These are phyloP conservation scores for Sceloporus tristichus DNA, from an alignment of 2,113 vertebrate species.

Conservation along the genomic window DNA sequence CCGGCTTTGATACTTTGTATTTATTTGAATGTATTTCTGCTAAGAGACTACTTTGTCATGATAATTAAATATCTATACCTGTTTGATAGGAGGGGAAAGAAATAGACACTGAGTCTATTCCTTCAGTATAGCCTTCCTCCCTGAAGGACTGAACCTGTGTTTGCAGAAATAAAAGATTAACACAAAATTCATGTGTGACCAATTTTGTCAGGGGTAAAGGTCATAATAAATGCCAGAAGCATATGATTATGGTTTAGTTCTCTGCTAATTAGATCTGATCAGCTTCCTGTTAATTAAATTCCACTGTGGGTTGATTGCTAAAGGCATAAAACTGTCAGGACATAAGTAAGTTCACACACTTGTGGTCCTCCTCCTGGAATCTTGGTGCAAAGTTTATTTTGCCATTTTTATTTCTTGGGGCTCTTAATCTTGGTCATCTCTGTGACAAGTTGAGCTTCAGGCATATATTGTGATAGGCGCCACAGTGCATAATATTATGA, in stretches of 20 bases:
- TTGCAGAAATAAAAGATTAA: slow-evolving; percentile 28
- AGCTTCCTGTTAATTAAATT: slow-evolving; percentile 66
- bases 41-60: slow-evolving; percentile 12
- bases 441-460: background rate
- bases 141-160: background rate
- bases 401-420: slow-evolving; percentile 5
- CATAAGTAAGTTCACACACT: slow-evolving; percentile 49
- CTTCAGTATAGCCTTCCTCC: slow-evolving; percentile 7
- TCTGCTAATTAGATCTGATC: slow-evolving; percentile 49
- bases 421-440: slow-evolving; percentile 13
- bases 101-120: background rate
- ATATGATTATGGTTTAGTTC: slow-evolving; percentile 29
- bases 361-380: slow-evolving; percentile 37
- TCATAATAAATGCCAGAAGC: slow-evolving; percentile 50
- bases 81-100: slow-evolving; percentile 21
- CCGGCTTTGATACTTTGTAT: slow-evolving; percentile 30
- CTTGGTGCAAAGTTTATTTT: background rate
- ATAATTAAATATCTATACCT: slow-evolving; percentile 21
- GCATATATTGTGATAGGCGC: background rate
- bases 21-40: slow-evolving; percentile 25
- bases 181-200: slow-evolving; percentile 13
- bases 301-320: slow-evolving; percentile 44
- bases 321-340: slow-evolving; percentile 55
- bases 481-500: background rate
- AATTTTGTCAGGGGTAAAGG: slow-evolving; percentile 17